Percentiles rank a stretch among this genome's conserved stretches.
Conservation (phyloP, 2,888 invertebrate genomes). For the Argyra leucocephala region DNA sequence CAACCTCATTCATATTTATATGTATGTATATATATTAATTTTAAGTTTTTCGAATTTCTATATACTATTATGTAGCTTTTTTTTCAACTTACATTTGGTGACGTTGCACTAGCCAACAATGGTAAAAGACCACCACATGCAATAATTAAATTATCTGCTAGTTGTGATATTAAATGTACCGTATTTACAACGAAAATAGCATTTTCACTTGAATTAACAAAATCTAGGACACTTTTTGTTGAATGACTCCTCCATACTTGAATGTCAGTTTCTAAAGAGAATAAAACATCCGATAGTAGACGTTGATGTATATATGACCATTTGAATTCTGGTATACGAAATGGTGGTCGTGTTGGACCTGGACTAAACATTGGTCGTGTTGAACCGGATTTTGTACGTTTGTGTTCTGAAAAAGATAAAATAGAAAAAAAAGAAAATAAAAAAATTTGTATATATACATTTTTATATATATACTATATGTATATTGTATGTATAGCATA, state of each 20-base stretch:
- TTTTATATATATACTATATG: neutral
- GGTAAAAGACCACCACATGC: slow-evolving; percentile 96
- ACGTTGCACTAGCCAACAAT: slow-evolving; percentile 92
- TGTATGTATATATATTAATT: too few species aligned
- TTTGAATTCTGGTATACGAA: slow-evolving; percentile 97
- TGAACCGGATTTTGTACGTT: slow-evolving; percentile 52
- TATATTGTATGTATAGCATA: neutral
- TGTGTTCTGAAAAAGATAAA: slow-evolving; percentile 25
- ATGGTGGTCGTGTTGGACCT: slow-evolving; percentile 86
- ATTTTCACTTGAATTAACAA: slow-evolving; percentile 96
- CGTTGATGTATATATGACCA: slow-evolving; percentile 99
- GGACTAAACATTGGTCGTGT: slow-evolving; percentile 87
- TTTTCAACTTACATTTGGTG: slow-evolving; percentile 76
- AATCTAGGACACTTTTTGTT: slow-evolving; percentile 92
- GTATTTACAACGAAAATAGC: slow-evolving; percentile 99
- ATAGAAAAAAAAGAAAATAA: slow-evolving; percentile 7
- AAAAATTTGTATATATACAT: neutral
- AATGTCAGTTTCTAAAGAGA: slow-evolving; percentile 94
- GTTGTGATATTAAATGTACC: slow-evolving; percentile 95
- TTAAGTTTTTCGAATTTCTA: too few species aligned
- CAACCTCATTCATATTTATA: too few species aligned
- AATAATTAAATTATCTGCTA: slow-evolving; percentile 97
- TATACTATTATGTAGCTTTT: too few species aligned
- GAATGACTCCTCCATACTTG: slow-evolving; percentile 89
- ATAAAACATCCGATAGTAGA: slow-evolving; percentile 87